Conservation (phyloP, 2,888 invertebrate genomes). For the Molanna angustata region DNA sequence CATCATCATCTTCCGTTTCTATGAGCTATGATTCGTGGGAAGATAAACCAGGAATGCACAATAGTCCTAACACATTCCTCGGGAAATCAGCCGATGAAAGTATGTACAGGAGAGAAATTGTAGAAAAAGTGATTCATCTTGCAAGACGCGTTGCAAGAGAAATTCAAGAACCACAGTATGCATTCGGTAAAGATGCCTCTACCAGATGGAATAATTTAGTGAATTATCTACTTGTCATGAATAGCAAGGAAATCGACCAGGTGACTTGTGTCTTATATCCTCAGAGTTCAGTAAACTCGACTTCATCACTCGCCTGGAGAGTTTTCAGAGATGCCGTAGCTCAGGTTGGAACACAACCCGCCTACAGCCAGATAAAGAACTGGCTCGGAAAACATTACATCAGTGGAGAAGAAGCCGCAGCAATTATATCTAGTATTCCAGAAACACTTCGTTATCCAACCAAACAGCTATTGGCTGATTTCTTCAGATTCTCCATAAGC, state of each 20-base stretch:
- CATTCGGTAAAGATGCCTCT: constrained; percentile 45
- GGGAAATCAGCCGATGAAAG: background rate
- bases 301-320: constrained; percentile 40
- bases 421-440: constrained; percentile 46
- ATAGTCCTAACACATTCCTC: constrained; percentile 9
- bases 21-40: constrained; percentile 21
- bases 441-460: constrained; percentile 49
- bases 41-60: constrained; percentile 17
- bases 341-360: constrained; percentile 56
- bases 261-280: constrained; percentile 10
- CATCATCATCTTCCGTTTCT: constrained; percentile 18
- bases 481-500: constrained; percentile 46
- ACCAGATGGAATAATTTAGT: constrained; percentile 50
- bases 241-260: constrained; percentile 40
- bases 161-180: constrained; percentile 44
- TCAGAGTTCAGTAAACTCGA: background rate
- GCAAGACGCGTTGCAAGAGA: constrained; percentile 49
- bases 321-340: constrained; percentile 53
- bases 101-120: background rate
- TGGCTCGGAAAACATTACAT: constrained; percentile 47
- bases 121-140: constrained; percentile 36
- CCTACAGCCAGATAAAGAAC: constrained; percentile 46
- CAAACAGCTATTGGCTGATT: constrained; percentile 47
- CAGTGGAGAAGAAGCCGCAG: constrained; percentile 45
- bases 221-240: constrained; percentile 50